A percentile compares a stretch with the other conserved stretches of the same genome.
Conservation (phyloP, 2,888 invertebrate genomes). For the Campoplex nolae region DNA sequence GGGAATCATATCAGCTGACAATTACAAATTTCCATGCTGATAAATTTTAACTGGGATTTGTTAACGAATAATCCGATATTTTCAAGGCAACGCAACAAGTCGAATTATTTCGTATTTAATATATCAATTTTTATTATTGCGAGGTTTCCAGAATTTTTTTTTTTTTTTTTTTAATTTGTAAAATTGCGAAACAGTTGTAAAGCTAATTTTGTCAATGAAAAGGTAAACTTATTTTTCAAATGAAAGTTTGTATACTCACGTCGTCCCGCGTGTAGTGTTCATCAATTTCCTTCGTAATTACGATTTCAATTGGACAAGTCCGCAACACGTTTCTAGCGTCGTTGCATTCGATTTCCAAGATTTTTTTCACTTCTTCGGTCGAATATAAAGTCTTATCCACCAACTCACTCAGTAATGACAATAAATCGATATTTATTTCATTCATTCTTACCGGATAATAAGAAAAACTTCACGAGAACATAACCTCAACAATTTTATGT, state of each 20-base stretch:
- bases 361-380: slow-evolving; percentile 76
- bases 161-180: no score
- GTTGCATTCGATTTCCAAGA: slow-evolving; percentile 77
- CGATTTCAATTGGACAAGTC: slow-evolving; percentile 77
- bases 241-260: slow-evolving; percentile 72
- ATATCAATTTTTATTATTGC: no score
- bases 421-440: slow-evolving; percentile 68
- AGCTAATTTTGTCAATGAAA: no score
- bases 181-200: no score
- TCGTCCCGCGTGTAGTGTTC: slow-evolving; percentile 77
- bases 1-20: no score
- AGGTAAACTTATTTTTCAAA: neutral
- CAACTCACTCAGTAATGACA: slow-evolving; percentile 73
- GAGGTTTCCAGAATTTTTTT: no score
- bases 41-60: no score
- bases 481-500: slow-evolving; percentile 1
- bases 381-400: slow-evolving; percentile 70
- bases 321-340: slow-evolving; percentile 79
- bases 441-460: slow-evolving; percentile 15
- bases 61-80: no score
- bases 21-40: no score
- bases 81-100: no score
- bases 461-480: slow-evolving; percentile 45
- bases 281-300: slow-evolving; percentile 71
- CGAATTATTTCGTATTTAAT: no score